A percentile compares a stretch with the other conserved stretches of the same genome.
Conservation (phyloP, 2,797 vertebrate species). For the Microchirus variegatus region DNA sequence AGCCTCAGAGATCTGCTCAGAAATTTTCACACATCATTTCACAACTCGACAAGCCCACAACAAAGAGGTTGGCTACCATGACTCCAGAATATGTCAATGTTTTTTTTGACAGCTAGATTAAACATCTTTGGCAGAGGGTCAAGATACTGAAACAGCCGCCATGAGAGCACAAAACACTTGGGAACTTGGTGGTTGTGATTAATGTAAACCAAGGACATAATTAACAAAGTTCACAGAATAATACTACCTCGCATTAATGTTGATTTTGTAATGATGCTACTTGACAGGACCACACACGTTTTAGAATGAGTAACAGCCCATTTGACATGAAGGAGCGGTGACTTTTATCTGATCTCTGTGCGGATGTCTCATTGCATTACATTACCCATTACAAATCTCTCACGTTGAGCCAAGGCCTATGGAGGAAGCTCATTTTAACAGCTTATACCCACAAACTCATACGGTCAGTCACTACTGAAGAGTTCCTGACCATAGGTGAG, state of each 20-base stretch:
- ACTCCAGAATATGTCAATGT: constrained; percentile 8
- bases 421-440: too few relatives aligned
- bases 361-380: too few relatives aligned
- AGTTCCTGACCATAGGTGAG: too few relatives aligned
- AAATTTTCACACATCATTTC: constrained; percentile 9
- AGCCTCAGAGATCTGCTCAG: not conserved
- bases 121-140: constrained; percentile 11
- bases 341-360: too few relatives aligned
- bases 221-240: not conserved
- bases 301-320: too few relatives aligned
- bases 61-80: not conserved
- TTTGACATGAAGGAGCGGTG: too few relatives aligned
- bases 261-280: not conserved
- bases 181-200: constrained; percentile 16
- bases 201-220: constrained; percentile 10
- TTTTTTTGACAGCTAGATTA: constrained; percentile 14
- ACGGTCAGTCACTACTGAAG: too few relatives aligned
- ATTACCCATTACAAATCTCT: too few relatives aligned
- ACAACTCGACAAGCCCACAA: constrained; percentile 4
- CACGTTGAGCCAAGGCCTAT: too few relatives aligned
- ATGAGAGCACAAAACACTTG: constrained; percentile 19
- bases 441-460: too few relatives aligned
- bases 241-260: not conserved
- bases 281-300: not conserved
- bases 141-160: constrained; percentile 9